Evolutionary conservation across 2,797 vertebrate genomes (phyloP), one percentile per base, ranked within the genome.

Genomic region (Cossypha polioptera): DNA sequence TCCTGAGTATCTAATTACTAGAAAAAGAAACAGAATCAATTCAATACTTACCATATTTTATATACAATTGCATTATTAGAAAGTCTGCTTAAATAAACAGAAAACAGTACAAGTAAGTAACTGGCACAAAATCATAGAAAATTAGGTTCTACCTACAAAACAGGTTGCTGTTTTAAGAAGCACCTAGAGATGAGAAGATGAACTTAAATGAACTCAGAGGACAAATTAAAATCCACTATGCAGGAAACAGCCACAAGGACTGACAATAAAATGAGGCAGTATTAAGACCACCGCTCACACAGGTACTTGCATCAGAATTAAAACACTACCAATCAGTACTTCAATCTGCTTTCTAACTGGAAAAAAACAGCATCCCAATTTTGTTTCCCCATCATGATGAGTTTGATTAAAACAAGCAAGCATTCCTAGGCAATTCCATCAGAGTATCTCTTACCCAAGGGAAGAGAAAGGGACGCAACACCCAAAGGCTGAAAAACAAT

Each of bases 381-480:
- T 50, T 9, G 31, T 20, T 84, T 62, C 88, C 51, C 0, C 0
- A 12, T 24, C 6, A 0, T 4, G 28, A 51, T 3, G 29, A 51
- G 8, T 5, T 43, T 6, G 19, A 26, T 17, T 29, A 42, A 55
- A 91, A 65, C 42, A 72, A 62, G 22, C 19, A 29, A 72, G 38
- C 29, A 18, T 35, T 92, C 69, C 84, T n/a, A 91, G 53, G 33
- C 75, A 71, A 57, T 42, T 89, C 36, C 74, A 85, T 40, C 83
- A 7, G 55, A 69, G 16, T 2, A 3, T 10, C 40, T 83, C 72
- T 48, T 28, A 72, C 54, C 68, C 65, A 20, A 57, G 51, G 66
- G 69, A 90, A 68, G 5, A 61, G 58, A 71, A 76, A 38, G 11
- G 55, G 45, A 67, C 35, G 28, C 36, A 29, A 29, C 19, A 17